Conservation (phyloP, 2,888 invertebrate species). For the Drosophila borealis region DNA sequence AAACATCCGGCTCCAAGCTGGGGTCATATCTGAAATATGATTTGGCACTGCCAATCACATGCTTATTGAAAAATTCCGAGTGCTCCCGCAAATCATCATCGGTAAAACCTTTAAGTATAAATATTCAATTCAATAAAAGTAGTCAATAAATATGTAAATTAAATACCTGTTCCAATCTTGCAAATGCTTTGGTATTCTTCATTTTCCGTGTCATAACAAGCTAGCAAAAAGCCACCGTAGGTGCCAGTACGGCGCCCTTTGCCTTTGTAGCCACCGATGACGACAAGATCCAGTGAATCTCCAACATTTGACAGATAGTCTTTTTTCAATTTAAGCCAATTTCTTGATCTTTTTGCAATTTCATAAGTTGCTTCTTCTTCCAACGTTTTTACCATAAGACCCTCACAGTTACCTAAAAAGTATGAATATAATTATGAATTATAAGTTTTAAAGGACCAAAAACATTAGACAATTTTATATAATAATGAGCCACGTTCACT, state of each 20-base stretch:
- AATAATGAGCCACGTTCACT: no score
- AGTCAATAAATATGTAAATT: neutral
- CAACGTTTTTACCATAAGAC: constrained; percentile 98
- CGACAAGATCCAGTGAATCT: constrained; percentile 97
- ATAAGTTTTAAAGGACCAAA: no score
- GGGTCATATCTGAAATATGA: constrained; percentile 93
- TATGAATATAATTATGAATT: neutral
- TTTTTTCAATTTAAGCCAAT: constrained; percentile 98
- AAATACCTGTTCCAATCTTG: constrained; percentile 88
- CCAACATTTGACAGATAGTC: constrained; percentile 99
- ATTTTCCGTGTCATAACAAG: constrained; percentile 94
- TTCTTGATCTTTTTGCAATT: constrained; percentile 96
- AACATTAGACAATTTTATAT: no score
- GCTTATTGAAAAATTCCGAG: constrained; percentile 90
- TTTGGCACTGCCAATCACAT: constrained; percentile 90
- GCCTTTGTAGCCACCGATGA: constrained; percentile 97
- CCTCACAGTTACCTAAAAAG: constrained; percentile 94
- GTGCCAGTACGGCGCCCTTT: constrained; percentile 96
- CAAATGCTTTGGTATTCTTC: constrained; percentile 97
- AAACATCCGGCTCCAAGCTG: constrained; percentile 92
- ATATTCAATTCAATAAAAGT: neutral
- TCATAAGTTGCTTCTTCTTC: constrained; percentile 95
- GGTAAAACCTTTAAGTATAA: constrained; percentile 91
- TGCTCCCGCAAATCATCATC: constrained; percentile 94
- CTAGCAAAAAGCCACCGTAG: constrained; percentile 98